A percentile compares a stretch with the other conserved stretches of the same genome.
Evolutionary conservation across 2,797 vertebrate species (phyloP).

Genomic region (Silurus aristotelis): DNA sequence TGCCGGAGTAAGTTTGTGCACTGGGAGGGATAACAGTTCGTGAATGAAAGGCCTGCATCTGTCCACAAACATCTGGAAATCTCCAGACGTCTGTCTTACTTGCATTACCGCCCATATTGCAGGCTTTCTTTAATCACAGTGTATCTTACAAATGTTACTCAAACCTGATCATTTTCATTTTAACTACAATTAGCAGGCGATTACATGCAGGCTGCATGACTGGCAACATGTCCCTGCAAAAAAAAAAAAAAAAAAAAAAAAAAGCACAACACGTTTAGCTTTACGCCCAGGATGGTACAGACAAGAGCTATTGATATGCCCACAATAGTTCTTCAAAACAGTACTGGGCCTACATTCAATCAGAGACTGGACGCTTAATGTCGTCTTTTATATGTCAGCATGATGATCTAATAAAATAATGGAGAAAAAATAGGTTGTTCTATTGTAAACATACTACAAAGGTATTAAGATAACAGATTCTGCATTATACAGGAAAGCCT

Average conservation of each 20-base stretch:
- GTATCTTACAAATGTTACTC: no score
- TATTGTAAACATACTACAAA: not conserved
- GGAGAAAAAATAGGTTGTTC: not conserved
- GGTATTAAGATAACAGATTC: not conserved
- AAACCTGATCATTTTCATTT: not conserved
- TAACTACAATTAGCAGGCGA: not conserved
- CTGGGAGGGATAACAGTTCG: not conserved
- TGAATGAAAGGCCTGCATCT: conserved; percentile 21
- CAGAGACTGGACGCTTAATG: not conserved
- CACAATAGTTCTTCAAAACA: not conserved
- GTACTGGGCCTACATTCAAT: not conserved
- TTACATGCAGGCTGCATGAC: not conserved
- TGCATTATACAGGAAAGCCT: not conserved
- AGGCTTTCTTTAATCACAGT: not conserved
- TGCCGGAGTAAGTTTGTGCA: not conserved
- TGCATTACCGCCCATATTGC: not conserved
- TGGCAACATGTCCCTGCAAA: not conserved
- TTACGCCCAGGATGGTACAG: not conserved
- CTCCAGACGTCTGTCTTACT: not conserved
- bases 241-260: not conserved
- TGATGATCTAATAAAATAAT: not conserved
- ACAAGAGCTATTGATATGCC: not conserved
- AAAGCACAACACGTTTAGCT: not conserved
- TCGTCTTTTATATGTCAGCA: not conserved
- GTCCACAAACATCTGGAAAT: conserved; percentile 25